Conservation (phyloP, 2,888 invertebrate genomes). For the Drosophila anomalata region DNA sequence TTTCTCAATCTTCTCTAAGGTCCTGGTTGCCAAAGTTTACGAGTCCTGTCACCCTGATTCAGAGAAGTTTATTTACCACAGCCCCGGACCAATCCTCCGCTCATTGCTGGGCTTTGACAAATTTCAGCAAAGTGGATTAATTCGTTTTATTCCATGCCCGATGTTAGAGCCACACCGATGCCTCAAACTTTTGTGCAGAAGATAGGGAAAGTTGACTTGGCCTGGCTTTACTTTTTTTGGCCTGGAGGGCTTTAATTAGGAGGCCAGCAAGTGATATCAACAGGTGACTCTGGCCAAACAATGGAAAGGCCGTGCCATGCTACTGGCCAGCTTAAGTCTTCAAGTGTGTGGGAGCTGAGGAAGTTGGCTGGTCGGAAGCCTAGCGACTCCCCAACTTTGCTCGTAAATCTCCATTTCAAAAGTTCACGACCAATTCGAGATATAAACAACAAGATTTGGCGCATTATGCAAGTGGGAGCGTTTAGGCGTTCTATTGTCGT, state of each 20-base stretch:
- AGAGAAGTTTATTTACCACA: constrained; percentile 34
- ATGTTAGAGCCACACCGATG: constrained; percentile 38
- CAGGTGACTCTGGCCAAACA: constrained; percentile 52
- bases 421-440: constrained; percentile 40
- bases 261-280: constrained; percentile 46
- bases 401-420: constrained; percentile 43
- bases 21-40: constrained; percentile 33
- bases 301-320: background rate
- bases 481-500: constrained; percentile 27
- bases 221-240: constrained; percentile 14
- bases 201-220: constrained; percentile 56
- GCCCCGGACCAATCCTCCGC: background rate
- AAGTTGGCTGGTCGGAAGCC: background rate
- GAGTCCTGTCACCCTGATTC: constrained; percentile 42
- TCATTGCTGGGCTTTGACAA: constrained; percentile 52
- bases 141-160: constrained; percentile 57
- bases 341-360: background rate
- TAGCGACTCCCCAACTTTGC: constrained; percentile 17
- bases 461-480: constrained; percentile 63
- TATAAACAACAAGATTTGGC: constrained; percentile 38
- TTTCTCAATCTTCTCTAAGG: background rate
- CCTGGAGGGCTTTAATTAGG: constrained; percentile 57
- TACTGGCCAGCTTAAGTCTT: background rate
- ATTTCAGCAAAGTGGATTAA: constrained; percentile 68
- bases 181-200: constrained; percentile 53